These are phyloP conservation scores for Parauchenoglanis ngamensis DNA, from an alignment of 2,797 vertebrate genomes.

Conservation along the genomic window DNA sequence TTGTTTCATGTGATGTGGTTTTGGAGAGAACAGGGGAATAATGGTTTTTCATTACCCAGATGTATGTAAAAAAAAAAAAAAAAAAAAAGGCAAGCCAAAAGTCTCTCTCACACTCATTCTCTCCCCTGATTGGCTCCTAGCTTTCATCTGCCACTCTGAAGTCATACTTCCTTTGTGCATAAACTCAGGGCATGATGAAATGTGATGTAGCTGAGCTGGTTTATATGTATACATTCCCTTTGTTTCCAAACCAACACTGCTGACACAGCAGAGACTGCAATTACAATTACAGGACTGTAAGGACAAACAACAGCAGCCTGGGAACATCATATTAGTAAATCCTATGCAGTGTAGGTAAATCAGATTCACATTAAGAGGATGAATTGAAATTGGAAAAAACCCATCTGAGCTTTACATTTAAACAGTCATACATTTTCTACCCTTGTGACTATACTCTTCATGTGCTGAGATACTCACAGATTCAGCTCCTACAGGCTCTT, in stretches of 20 bases:
- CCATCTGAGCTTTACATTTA: neutral
- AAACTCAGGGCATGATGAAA: neutral
- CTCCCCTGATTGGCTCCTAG: neutral
- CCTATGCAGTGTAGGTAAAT: neutral
- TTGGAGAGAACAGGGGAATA: neutral
- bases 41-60: neutral
- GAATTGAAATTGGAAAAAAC: neutral
- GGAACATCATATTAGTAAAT: neutral
- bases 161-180: neutral
- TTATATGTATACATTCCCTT: neutral
- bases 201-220: neutral
- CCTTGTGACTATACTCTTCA: neutral
- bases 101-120: too few relatives aligned
- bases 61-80: too few relatives aligned
- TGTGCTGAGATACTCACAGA: neutral
- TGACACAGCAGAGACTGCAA: neutral
- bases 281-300: neutral
- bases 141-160: neutral
- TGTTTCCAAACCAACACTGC: neutral
- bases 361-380: neutral
- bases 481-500: slow-evolving; percentile 59
- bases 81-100: too few relatives aligned
- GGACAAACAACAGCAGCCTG: neutral
- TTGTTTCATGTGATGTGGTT: neutral
- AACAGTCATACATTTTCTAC: neutral